These are phyloP conservation scores for Tachycineta bicolor DNA, from an alignment of 2,113 vertebrate species.

Conservation along the genomic window DNA sequence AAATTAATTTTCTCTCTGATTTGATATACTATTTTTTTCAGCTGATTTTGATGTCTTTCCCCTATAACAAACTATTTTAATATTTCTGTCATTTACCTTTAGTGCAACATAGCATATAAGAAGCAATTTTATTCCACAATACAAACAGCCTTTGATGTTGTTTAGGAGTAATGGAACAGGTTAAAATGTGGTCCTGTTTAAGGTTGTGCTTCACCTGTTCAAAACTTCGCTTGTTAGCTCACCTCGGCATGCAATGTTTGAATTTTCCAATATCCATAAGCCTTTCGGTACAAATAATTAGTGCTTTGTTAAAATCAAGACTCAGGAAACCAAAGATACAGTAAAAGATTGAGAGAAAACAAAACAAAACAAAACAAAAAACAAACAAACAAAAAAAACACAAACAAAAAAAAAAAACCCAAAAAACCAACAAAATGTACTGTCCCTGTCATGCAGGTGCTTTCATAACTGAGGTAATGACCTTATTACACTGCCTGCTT, in stretches of 20 bases:
- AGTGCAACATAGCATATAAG: neutral
- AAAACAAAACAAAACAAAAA: neutral
- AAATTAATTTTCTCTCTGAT: neutral
- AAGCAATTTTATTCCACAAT: neutral
- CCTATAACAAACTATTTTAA: neutral
- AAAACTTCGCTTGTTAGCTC: neutral
- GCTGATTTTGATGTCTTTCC: neutral
- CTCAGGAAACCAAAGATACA: neutral
- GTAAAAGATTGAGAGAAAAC: neutral
- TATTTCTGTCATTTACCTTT: neutral
- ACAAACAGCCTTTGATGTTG: neutral
- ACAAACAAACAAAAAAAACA: neutral
- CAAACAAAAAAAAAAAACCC: no score
- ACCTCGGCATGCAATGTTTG: neutral
- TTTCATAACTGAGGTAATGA: neutral
- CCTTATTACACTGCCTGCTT: neutral
- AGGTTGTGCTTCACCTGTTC: neutral
- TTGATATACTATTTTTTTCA: neutral
- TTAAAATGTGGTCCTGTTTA: neutral
- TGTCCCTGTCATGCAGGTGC: neutral
- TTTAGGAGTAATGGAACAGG: neutral
- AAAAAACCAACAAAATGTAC: neutral
- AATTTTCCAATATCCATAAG: neutral
- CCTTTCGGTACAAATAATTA: neutral
- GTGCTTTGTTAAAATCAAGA: neutral